Base-by-base conservation (phyloP, 2,888 invertebrate genomes). In the Drosophila algonquin region DNA sequence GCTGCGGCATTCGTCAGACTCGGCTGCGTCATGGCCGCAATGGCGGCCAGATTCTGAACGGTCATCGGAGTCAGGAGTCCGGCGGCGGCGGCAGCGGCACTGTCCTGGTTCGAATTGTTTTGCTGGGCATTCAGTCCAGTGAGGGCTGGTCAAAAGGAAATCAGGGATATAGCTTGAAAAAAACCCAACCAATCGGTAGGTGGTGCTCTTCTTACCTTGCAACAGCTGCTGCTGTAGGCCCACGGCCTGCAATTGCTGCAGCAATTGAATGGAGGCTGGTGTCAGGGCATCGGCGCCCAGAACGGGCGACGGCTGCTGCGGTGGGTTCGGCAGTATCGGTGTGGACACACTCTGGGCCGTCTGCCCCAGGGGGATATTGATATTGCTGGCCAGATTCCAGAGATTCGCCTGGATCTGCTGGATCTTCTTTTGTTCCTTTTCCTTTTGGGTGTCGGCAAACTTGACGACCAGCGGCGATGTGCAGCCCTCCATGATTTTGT, bases 401-500 rank as follows among this genome's bases (percentile, higher is more conserved):
- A 98, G 94, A 93, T 96, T 98, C 68, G 98, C 96, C 91, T 97
- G 98, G 94, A 98, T 96, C 91, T 98, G 98, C 90, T 98, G 98
- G 90, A 98, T 94, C 91, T 98, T 96, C 93, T 99, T 99, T 93
- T 97, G 96, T 92, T 99, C 99, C 92, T 99, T 99, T 91, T 99
- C 99, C 92, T 99, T 98, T 92, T 99, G 99, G 73, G 99, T 99
- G 92, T 99, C 99, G 60, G 99, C 99, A 92, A 99, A 99, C 93
- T 99, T 99, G 48, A 99, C 99, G 67, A 99, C 99, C 89, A 99
- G 93, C 48, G 99, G 99, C 83, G 98, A 98, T 79, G 98, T 98
- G 93, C 99, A 99, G 56, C 99, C 99, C 94, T 99, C 99, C 99
- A 99, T 99, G 89, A 98, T 99, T 93, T 98, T 97, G 92, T 98